A percentile compares a stretch with the other conserved stretches of the same genome.
phyloP scores from a whole-genome alignment of 2,888 invertebrate genomes.

The Pandemis corylana region DNA sequence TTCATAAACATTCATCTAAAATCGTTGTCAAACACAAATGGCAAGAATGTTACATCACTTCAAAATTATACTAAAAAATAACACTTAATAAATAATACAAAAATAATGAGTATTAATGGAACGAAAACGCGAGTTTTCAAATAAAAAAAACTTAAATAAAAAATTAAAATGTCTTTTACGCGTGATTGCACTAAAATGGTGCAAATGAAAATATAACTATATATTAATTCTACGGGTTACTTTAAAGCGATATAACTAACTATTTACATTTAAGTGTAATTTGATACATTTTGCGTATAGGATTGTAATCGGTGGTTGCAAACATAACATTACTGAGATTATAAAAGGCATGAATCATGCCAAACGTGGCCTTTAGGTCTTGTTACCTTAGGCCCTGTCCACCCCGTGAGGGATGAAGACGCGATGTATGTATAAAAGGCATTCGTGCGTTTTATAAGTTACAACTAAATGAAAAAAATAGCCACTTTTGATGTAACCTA shows the following conservation, averaged over 20 bases:
- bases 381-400: too few relatives aligned
- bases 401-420: too few relatives aligned
- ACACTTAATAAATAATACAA: conserved; percentile 44
- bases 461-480: background rate
- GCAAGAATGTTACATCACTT: conserved; percentile 55
- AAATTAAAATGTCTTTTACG: conserved; percentile 47
- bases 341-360: background rate
- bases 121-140: conserved; percentile 54
- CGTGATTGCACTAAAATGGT: conserved; percentile 46
- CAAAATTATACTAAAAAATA: conserved; percentile 45
- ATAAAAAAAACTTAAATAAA: conserved; percentile 36
- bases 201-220: conserved; percentile 19
- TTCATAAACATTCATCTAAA: conserved; percentile 43
- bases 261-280: conserved; percentile 33
- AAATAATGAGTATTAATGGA: conserved; percentile 64
- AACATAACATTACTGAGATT: conserved; percentile 13
- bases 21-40: conserved; percentile 61
- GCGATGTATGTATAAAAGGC: background rate
- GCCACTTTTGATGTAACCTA: too few relatives aligned
- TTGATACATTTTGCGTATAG: conserved; percentile 30
- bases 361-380: too few relatives aligned
- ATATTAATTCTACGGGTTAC: conserved; percentile 21
- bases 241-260: conserved; percentile 21
- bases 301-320: conserved; percentile 28
- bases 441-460: background rate